phyloP scores from a whole-genome alignment of 2,113 vertebrate species.

The Dunckerocampus dactyliophorus region DNA sequence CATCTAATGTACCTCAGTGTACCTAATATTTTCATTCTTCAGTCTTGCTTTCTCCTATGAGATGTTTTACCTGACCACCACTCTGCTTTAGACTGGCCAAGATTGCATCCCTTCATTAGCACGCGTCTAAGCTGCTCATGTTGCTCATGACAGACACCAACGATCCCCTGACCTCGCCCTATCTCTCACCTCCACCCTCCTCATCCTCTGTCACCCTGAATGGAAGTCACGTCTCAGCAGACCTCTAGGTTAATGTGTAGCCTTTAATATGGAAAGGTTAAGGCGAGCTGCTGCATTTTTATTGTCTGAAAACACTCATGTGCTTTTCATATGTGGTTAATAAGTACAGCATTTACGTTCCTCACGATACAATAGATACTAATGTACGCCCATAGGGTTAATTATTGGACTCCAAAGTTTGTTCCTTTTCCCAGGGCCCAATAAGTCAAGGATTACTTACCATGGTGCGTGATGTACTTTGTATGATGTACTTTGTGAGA shows the following conservation, averaged over 20 bases:
- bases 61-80: too few relatives aligned
- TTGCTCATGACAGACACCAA: constrained; percentile 43
- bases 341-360: constrained; percentile 32
- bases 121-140: constrained; percentile 51
- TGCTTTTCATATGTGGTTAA: constrained; percentile 52
- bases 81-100: not conserved
- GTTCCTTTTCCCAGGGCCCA: not conserved
- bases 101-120: constrained; percentile 41
- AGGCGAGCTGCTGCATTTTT: constrained; percentile 10
- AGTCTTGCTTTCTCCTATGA: too few relatives aligned
- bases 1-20: too few relatives aligned
- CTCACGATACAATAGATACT: not conserved
- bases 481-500: not conserved
- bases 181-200: constrained; percentile 30
- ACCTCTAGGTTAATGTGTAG: constrained; percentile 54
- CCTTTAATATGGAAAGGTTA: constrained; percentile 51
- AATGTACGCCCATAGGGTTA: not conserved
- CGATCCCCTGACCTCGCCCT: constrained; percentile 32
- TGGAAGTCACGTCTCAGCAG: constrained; percentile 50
- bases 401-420: not conserved
- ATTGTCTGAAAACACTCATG: constrained; percentile 17
- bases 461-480: not conserved
- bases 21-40: too few relatives aligned
- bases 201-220: constrained; percentile 37
- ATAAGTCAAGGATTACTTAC: not conserved